These are phyloP conservation scores for Dendrolimus kikuchii DNA, from an alignment of 1,140 invertebrate genomes.

Conservation along the genomic window DNA sequence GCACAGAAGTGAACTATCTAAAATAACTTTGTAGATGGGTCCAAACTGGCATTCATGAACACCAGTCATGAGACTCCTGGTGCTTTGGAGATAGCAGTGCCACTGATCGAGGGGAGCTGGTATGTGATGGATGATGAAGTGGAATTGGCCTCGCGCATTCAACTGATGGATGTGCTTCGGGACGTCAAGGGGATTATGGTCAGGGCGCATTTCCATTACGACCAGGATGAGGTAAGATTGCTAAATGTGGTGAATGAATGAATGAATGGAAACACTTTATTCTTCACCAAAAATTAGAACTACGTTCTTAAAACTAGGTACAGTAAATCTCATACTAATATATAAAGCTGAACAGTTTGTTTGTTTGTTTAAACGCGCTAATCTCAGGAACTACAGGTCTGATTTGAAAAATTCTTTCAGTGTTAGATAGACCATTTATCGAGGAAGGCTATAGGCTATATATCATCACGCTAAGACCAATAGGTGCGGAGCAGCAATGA, in stretches of 20 bases:
- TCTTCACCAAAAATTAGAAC: neutral
- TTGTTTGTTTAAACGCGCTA: no score
- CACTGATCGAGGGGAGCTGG: slow-evolving; percentile 82
- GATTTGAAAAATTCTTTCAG: no score
- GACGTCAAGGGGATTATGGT: slow-evolving; percentile 87
- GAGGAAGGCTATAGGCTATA: no score
- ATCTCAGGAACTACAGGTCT: no score
- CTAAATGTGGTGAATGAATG: neutral
- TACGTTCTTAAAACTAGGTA: no score
- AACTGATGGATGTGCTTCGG: slow-evolving; percentile 89
- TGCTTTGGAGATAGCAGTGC: slow-evolving; percentile 75
- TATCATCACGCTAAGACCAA: no score
- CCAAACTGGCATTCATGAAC: slow-evolving; percentile 82
- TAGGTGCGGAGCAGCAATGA: no score
- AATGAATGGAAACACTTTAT: neutral
- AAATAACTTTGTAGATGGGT: slow-evolving; percentile 72
- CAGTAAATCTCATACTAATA: no score
- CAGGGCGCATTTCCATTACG: slow-evolving; percentile 93
- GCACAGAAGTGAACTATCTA: neutral
- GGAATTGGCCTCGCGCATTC: slow-evolving; percentile 78
- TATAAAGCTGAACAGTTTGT: no score
- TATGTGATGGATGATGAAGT: slow-evolving; percentile 74
- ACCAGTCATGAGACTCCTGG: slow-evolving; percentile 72
- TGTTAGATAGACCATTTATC: no score
- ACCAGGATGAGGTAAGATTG: slow-evolving; percentile 88